Evolutionary conservation across 1,140 invertebrate species (phyloP), one percentile per base, ranked within the genome.

Genomic region (Pogonomyrmex californicus): DNA sequence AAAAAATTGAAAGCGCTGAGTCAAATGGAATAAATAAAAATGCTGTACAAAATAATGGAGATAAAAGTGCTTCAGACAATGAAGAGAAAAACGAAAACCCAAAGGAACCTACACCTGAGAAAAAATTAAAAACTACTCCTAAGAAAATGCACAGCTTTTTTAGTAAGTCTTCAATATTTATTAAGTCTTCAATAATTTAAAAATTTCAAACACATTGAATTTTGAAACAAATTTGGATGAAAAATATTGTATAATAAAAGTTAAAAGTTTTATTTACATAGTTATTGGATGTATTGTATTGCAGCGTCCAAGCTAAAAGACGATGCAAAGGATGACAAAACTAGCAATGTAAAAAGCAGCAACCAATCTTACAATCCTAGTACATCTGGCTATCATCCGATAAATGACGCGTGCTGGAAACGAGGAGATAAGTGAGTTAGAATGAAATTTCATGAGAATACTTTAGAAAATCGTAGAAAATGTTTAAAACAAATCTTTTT

Each of bases 331-430:
- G 4, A 65, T 60, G 63, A 44, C 49, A 86, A 63, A 14, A 33
- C 0, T 36, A 56, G 76, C 38, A 91, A 90, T 75, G 85, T 78
- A 70, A 91, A 92, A 65, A 82, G 86, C 5, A 7, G 49, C 6
- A 91, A 30, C 58, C 75, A 89, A 9, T 95, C 96, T 51, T 99
- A 99, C 93, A 96, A 98, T 95, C 99, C 99, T 1, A 95, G 96
- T 7, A 96, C 97, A 89, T 91, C 95, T 3, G 97, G 97, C 36
- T 99, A 99, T 95, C 96, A 99, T 95, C 98, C 99, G 1, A 96
- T 99, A n/a, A 95, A 98, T 17, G 97, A 99, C 96, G 99, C 99
- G 0, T 97, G 96, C 90, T 99, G 99, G 99, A 96, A 97, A 91
- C 94, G 96, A 62, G 96, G 96, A 6, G 96, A 99, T 93, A 97